A percentile compares a stretch with the other conserved stretches of the same genome.
Conservation (phyloP, 2,797 vertebrate species). For the Melanotaenia trifasciata region DNA sequence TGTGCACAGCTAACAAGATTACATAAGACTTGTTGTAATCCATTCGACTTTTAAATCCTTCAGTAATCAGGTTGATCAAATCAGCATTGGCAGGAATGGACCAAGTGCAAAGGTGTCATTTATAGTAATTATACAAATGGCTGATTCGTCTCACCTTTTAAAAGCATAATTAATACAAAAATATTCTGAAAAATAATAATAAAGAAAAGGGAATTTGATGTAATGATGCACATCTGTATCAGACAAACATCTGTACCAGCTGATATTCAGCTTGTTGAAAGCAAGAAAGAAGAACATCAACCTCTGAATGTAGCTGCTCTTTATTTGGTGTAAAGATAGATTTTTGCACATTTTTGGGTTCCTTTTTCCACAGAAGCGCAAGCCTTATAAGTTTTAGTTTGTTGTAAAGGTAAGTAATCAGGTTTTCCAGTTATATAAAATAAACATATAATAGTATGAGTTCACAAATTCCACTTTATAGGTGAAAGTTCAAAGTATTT, state of each 20-base stretch:
- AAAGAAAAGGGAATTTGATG: neutral
- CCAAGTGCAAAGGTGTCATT: neutral
- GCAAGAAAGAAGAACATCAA: too few species aligned
- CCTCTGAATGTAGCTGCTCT: too few species aligned
- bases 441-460: too few species aligned
- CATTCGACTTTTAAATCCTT: slow-evolving; percentile 30
- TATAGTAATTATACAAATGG: neutral
- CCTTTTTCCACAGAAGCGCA: neutral
- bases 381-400: too few species aligned
- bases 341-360: neutral
- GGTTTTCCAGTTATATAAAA: neutral
- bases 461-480: too few species aligned
- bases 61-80: slow-evolving; percentile 41
- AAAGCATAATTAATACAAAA: neutral
- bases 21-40: slow-evolving; percentile 39
- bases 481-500: neutral
- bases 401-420: neutral
- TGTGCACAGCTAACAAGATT: slow-evolving; percentile 54
- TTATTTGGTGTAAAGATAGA: too few species aligned
- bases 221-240: too few species aligned
- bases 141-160: neutral
- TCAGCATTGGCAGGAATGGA: slow-evolving; percentile 11
- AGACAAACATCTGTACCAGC: too few species aligned
- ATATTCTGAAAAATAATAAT: neutral
- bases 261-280: too few species aligned